These are phyloP conservation scores for Agonopterix subpropinquella DNA, from an alignment of 2,888 invertebrate genomes.

Conservation along the genomic window DNA sequence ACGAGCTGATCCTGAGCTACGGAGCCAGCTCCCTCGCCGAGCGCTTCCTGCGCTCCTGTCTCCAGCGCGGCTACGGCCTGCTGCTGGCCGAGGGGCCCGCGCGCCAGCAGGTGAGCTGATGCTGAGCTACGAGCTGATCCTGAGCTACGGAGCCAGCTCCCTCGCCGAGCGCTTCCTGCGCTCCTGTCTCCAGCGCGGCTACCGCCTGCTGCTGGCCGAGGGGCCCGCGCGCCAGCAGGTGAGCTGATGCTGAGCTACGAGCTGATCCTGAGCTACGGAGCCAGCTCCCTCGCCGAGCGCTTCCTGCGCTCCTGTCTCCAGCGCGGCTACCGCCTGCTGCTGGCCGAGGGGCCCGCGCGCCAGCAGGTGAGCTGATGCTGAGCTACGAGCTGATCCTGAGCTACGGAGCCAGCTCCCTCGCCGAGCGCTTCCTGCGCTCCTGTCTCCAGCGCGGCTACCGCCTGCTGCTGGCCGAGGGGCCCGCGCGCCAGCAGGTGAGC, in stretches of 20 bases:
- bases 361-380: no score
- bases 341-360: slow-evolving; percentile 77
- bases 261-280: slow-evolving; percentile 90
- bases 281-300: no score
- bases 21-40: slow-evolving; percentile 88
- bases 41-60: slow-evolving; percentile 88
- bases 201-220: slow-evolving; percentile 92
- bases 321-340: slow-evolving; percentile 88
- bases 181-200: slow-evolving; percentile 84
- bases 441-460: slow-evolving; percentile 69
- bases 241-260: slow-evolving; percentile 94
- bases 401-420: no score
- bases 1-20: slow-evolving; percentile 92
- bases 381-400: no score
- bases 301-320: slow-evolving; percentile 74
- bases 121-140: slow-evolving; percentile 91
- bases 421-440: slow-evolving; percentile 82
- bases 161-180: slow-evolving; percentile 91
- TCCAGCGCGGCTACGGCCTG: slow-evolving; percentile 86
- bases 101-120: slow-evolving; percentile 86
- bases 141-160: slow-evolving; percentile 87
- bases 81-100: slow-evolving; percentile 89
- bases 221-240: slow-evolving; percentile 77
- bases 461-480: slow-evolving; percentile 28
- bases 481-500: no score